Evolutionary conservation across 2,888 invertebrate genomes (phyloP), one percentile per base, ranked within the genome.

Genomic region (Sesamia inferens): DNA sequence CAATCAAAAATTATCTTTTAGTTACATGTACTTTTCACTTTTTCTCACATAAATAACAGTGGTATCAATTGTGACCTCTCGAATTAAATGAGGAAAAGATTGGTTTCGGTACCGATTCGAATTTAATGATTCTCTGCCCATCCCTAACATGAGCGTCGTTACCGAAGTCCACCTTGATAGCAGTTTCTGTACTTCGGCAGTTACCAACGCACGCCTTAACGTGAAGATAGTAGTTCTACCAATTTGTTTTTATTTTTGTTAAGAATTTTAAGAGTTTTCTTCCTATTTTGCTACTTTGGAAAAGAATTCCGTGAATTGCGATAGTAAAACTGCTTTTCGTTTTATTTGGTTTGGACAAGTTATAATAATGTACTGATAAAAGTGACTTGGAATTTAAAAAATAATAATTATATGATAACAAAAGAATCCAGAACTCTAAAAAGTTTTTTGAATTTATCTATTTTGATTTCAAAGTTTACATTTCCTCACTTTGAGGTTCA

Each of bases 151-250:
- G 10, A 63, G 51, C 14, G 62, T 79, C 80, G 76, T 78, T 75
- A 76, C 72, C 62, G 62, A 74, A 83, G 93, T 94, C 92, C 92
- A 94, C 95, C 94, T 95, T 94, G 92, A 92, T 90, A 88, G 90
- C 91, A 91, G 90, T 93, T 92, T 88, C 88, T 89, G 90, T 89
- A 87, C 89, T 92, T 78, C 16, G 76, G 73, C 79, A 80, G 71
- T 85, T 76, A 81, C 73, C 74, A 68, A 74, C 74, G 82, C 78
- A 83, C 85, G 77, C 84, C 68, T 79, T 74, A 71, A 79, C 74
- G 76, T 61, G 79, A 76, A 68, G 61, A 76, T 71, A 71, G 69
- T 68, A 79, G 74, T 83, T 80, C 42, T 57, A 57, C 44, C 67
- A 76, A 82, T 81, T 82, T 73, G 81, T 69, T 51, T 80, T 82